A percentile compares a stretch with the other conserved stretches of the same genome.
phyloP scores from a whole-genome alignment of 2,113 vertebrate species.

The Alectura lathami region DNA sequence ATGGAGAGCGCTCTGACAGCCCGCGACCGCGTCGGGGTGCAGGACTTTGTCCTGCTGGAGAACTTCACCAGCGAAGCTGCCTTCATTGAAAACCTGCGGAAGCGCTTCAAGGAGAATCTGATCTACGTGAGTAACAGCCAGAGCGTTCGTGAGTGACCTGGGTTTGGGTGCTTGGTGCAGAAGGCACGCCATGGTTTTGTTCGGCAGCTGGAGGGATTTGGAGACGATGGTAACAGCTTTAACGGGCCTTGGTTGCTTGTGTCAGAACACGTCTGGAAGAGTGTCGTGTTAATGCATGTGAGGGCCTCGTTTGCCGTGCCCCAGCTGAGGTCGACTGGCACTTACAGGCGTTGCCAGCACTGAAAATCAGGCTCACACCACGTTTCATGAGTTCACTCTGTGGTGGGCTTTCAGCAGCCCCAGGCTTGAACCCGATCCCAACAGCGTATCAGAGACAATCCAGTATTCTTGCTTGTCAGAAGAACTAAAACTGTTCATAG shows the following conservation, averaged over 20 bases:
- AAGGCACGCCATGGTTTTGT: rapidly evolving
- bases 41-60: constrained; percentile 97
- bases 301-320: background rate
- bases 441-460: background rate
- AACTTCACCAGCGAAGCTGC: constrained; percentile 96
- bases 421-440: background rate
- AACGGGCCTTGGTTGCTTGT: background rate
- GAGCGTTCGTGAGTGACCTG: background rate
- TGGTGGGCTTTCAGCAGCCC: background rate
- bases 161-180: background rate
- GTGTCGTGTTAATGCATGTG: rapidly evolving
- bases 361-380: background rate
- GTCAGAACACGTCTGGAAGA: background rate
- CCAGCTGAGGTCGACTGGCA: background rate
- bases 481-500: background rate
- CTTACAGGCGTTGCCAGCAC: background rate
- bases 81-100: constrained; percentile 95
- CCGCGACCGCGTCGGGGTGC: constrained; percentile 95
- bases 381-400: background rate
- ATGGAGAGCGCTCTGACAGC: constrained; percentile 98
- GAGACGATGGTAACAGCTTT: background rate
- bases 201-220: background rate
- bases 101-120: constrained; percentile 96
- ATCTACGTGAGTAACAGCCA: constrained; percentile 86
- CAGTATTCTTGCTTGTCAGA: background rate